Evolutionary conservation across 2,113 vertebrate species (phyloP).

Genomic region (Leuciscus idus): DNA sequence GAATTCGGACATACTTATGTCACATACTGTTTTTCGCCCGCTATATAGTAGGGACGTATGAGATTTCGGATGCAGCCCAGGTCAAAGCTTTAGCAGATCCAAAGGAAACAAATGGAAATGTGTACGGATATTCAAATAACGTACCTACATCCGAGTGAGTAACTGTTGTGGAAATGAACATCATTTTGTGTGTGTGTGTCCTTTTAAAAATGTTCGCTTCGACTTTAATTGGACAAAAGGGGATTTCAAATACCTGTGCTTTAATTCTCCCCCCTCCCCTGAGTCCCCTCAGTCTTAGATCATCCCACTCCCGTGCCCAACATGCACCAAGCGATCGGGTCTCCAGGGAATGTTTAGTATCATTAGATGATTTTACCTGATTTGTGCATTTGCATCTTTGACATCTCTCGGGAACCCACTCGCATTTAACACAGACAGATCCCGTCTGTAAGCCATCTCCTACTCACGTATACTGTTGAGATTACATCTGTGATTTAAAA

Average conservation of each 20-base stretch:
- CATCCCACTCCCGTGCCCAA: neutral
- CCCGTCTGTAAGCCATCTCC: conserved; percentile 49
- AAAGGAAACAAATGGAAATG: neutral
- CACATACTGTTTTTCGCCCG: no score
- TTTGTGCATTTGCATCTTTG: conserved; percentile 68
- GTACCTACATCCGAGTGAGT: neutral
- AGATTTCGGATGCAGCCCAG: no score
- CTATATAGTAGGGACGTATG: no score
- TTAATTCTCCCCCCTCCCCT: neutral
- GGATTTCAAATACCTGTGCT: neutral
- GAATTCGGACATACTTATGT: no score
- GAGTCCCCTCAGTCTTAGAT: neutral
- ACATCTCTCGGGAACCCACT: neutral
- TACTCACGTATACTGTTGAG: conserved; percentile 71
- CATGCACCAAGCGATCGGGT: conserved; percentile 62
- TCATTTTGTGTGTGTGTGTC: neutral
- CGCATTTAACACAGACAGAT: conserved; percentile 1
- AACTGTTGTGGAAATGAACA: neutral
- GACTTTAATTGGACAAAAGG: neutral
- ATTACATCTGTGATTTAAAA: conserved; percentile 70
- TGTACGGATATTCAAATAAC: neutral
- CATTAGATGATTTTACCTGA: conserved; percentile 68
- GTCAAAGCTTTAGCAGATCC: no score
- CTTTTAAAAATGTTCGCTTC: neutral
- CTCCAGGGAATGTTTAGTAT: conserved; percentile 69